phyloP scores from a whole-genome alignment of 2,113 vertebrate species.

The Rana temporaria region DNA sequence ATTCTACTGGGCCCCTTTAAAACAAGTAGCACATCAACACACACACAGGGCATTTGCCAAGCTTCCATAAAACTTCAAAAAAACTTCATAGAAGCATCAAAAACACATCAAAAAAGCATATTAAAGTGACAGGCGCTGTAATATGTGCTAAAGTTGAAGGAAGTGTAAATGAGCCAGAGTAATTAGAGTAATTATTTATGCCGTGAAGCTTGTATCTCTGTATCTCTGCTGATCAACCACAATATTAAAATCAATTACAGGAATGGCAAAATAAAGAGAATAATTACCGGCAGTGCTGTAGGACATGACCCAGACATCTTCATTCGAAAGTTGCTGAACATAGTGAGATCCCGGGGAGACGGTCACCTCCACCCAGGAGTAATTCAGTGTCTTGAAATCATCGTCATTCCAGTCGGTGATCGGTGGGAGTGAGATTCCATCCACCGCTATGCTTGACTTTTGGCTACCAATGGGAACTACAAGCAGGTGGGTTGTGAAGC shows the following conservation, averaged over 20 bases:
- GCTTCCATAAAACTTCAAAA: no score
- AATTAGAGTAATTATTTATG: no score
- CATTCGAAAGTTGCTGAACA: background rate
- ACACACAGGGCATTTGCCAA: no score
- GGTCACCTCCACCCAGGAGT: conserved; percentile 1
- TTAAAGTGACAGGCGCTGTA: no score
- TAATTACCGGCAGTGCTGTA: conserved; percentile 25
- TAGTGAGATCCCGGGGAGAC: conserved; percentile 6
- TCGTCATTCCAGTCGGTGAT: conserved; percentile 7
- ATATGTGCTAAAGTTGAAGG: no score
- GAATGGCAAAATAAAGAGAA: background rate
- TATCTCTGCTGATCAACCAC: background rate
- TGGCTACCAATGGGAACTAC: background rate
- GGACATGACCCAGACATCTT: conserved; percentile 3
- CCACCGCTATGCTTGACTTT: background rate
- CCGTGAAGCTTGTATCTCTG: no score
- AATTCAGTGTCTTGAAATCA: background rate
- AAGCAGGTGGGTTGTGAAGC: background rate
- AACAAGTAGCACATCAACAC: no score
- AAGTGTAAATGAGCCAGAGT: no score
- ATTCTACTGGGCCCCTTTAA: no score
- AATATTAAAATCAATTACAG: background rate
- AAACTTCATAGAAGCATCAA: no score
- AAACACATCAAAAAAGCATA: no score
- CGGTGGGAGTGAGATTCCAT: background rate